phyloP scores from a whole-genome alignment of 2,888 invertebrate species.

The Tillus elongatus region DNA sequence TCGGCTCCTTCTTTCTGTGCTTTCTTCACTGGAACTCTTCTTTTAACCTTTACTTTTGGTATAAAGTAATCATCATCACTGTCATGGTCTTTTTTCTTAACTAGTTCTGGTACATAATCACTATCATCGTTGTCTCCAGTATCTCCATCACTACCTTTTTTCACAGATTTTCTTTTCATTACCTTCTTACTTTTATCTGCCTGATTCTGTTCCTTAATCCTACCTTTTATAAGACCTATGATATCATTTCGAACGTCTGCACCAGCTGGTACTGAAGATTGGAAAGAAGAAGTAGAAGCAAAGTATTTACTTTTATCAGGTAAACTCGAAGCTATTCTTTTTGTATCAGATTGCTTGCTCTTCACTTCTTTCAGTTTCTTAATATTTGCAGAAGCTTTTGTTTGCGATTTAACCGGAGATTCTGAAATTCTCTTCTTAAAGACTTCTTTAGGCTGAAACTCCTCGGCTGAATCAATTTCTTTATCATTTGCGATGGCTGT shows the following conservation, averaged over 20 bases:
- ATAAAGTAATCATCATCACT: constrained; percentile 34
- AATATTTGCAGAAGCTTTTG: too few relatives aligned
- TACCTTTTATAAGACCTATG: constrained; percentile 45
- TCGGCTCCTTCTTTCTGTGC: constrained; percentile 8
- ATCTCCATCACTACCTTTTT: constrained; percentile 26
- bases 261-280: too few relatives aligned
- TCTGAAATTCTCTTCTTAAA: too few relatives aligned
- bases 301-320: too few relatives aligned
- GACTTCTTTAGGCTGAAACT: too few relatives aligned
- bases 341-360: too few relatives aligned
- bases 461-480: too few relatives aligned
- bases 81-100: constrained; percentile 29
- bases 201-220: constrained; percentile 44
- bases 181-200: constrained; percentile 36
- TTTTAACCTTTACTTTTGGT: constrained; percentile 35
- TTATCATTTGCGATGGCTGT: constrained; percentile 7
- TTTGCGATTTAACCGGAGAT: too few relatives aligned
- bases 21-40: constrained; percentile 27
- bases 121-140: constrained; percentile 43
- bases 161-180: constrained; percentile 35
- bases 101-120: constrained; percentile 45
- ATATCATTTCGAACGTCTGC: constrained; percentile 45
- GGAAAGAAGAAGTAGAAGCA: too few relatives aligned
- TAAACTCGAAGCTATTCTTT: too few relatives aligned
- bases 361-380: too few relatives aligned